phyloP scores from a whole-genome alignment of 2,113 vertebrate genomes.

The Himantopus leucocephalus region DNA sequence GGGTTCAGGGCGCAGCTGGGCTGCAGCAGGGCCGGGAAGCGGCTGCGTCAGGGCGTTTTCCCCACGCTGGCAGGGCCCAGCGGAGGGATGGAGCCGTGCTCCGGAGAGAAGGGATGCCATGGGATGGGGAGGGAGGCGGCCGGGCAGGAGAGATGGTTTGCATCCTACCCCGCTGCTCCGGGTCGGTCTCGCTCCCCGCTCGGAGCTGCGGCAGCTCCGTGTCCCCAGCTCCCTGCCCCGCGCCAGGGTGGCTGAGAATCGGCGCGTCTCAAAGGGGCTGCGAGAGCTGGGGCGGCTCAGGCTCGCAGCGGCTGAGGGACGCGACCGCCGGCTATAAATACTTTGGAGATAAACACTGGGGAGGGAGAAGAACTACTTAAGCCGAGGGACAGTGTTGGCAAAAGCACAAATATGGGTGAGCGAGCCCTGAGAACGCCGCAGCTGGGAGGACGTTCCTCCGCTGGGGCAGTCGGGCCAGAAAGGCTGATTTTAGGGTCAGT shows the following conservation, averaged over 20 bases:
- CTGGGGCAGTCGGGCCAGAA: neutral
- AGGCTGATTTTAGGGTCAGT: neutral
- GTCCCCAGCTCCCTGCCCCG: fast-evolving
- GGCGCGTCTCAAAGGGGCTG: neutral
- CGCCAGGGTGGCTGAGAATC: neutral
- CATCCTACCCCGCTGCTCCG: fast-evolving
- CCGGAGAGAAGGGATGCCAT: fast-evolving
- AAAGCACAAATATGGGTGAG: neutral
- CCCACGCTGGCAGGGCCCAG: fast-evolving
- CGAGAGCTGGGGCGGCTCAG: neutral
- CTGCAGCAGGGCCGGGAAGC: neutral
- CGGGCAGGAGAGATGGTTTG: neutral
- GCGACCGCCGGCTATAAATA: neutral
- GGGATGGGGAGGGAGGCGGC: neutral
- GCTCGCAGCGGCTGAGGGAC: neutral
- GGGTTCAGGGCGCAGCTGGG: fast-evolving
- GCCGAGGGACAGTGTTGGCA: fast-evolving
- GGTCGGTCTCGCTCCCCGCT: neutral
- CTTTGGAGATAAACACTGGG: neutral
- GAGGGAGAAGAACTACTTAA: neutral
- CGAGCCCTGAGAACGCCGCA: fast-evolving
- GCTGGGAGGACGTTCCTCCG: fast-evolving
- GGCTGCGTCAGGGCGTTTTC: neutral
- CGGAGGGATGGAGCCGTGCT: fast-evolving
- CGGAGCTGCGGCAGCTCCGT: fast-evolving